These are phyloP conservation scores for Stercorarius parasiticus DNA, from an alignment of 2,113 vertebrate genomes.

Conservation along the genomic window DNA sequence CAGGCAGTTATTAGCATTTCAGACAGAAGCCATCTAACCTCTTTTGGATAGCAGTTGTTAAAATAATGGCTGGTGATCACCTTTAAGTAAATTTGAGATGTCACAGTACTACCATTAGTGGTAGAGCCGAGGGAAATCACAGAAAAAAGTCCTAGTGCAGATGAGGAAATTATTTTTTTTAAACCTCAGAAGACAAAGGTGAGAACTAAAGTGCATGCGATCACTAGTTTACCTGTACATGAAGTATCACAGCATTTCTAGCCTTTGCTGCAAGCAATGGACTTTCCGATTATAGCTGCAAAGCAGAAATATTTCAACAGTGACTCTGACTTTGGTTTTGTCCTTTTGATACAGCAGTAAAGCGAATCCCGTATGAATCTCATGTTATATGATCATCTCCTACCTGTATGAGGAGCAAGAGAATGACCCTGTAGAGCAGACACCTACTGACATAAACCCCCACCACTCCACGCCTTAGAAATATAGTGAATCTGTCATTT, in stretches of 20 bases:
- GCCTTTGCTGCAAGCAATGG: background rate
- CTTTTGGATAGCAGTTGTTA: background rate
- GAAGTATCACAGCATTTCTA: background rate
- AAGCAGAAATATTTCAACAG: background rate
- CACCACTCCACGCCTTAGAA: background rate
- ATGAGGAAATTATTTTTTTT: background rate
- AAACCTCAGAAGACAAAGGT: background rate
- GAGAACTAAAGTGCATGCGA: background rate
- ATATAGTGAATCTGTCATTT: background rate
- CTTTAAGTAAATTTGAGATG: background rate
- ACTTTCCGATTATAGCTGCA: background rate
- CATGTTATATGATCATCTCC: background rate
- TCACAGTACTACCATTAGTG: background rate
- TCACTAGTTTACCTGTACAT: background rate
- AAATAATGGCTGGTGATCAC: background rate
- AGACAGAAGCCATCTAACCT: background rate
- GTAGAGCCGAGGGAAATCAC: background rate
- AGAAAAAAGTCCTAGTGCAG: background rate
- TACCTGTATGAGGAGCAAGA: background rate
- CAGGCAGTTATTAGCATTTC: slow-evolving; percentile 1
- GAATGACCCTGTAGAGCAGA: background rate
- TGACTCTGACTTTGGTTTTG: background rate
- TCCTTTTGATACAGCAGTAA: background rate
- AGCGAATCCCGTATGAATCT: background rate
- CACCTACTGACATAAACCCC: background rate